Percentiles rank a stretch among this genome's conserved stretches.
Evolutionary conservation across 2,797 vertebrate genomes (phyloP).

Genomic region (Pachyuromys duprasi): DNA sequence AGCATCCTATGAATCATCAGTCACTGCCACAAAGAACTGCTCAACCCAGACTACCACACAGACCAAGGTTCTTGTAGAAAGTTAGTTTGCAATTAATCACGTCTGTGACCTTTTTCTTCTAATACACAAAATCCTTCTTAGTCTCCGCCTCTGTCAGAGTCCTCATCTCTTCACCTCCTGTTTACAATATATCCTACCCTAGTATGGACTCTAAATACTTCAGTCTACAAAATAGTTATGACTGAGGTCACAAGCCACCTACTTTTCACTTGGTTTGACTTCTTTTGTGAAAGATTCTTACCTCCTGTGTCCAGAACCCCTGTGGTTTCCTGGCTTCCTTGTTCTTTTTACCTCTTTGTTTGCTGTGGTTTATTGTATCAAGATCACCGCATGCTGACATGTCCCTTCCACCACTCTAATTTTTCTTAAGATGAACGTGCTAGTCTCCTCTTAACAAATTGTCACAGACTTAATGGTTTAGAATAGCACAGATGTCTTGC

Average conservation of each 20-base stretch:
- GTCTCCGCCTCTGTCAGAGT: background rate
- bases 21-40: background rate
- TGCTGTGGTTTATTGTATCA: background rate
- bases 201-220: background rate
- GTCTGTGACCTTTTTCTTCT: background rate
- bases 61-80: conserved; percentile 2
- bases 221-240: background rate
- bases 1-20: background rate
- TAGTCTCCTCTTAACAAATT: background rate
- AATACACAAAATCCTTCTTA: background rate
- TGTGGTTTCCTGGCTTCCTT: background rate
- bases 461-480: background rate
- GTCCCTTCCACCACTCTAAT: too few species aligned
- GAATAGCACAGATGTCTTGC: background rate
- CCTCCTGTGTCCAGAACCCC: background rate
- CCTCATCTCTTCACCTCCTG: background rate
- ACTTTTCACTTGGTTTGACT: background rate
- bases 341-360: background rate
- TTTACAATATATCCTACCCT: background rate
- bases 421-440: background rate
- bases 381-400: background rate
- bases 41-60: background rate
- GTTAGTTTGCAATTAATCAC: background rate
- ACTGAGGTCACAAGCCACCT: background rate
- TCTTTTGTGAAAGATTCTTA: background rate